These are phyloP conservation scores for Boloria euphrosyne DNA, from an alignment of 2,888 invertebrate genomes.

Conservation along the genomic window DNA sequence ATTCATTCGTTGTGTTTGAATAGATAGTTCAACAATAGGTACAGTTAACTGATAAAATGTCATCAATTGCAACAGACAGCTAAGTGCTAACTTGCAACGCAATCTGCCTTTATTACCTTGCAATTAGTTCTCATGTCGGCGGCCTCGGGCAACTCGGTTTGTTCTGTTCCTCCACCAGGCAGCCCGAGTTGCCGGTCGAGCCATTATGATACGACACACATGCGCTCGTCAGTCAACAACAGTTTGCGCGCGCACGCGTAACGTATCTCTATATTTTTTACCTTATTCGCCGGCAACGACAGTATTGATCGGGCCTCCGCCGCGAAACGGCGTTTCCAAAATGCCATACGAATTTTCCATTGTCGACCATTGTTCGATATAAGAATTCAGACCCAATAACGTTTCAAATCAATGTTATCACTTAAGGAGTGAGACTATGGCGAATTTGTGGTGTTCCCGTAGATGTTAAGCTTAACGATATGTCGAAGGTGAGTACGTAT, in stretches of 20 bases:
- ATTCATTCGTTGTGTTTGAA: conserved; percentile 11
- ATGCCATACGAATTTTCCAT: conserved; percentile 63
- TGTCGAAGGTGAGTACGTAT: conserved; percentile 72
- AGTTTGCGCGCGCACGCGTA: conserved; percentile 75
- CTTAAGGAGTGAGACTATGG: conserved; percentile 57
- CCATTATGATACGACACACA: conserved; percentile 53
- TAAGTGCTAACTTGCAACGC: conserved; percentile 23
- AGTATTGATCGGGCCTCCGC: conserved; percentile 78
- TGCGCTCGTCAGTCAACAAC: conserved; percentile 74
- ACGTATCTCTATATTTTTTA: conserved; percentile 62
- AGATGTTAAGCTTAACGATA: conserved; percentile 56
- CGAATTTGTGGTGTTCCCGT: conserved; percentile 48
- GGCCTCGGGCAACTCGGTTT: conserved; percentile 44
- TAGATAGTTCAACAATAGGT: conserved; percentile 16
- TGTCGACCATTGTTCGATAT: conserved; percentile 54
- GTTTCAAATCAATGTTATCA: conserved; percentile 40
- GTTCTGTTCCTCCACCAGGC: conserved; percentile 39
- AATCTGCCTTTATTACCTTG: conserved; percentile 34
- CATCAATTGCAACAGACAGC: conserved; percentile 27
- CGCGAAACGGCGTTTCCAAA: conserved; percentile 65
- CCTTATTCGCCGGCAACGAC: conserved; percentile 63
- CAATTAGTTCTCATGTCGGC: conserved; percentile 39
- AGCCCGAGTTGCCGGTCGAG: conserved; percentile 47
- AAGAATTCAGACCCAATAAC: conserved; percentile 38
- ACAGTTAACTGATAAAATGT: conserved; percentile 22